phyloP scores from a whole-genome alignment of 2,113 vertebrate species.

The Jaculus jaculus region DNA sequence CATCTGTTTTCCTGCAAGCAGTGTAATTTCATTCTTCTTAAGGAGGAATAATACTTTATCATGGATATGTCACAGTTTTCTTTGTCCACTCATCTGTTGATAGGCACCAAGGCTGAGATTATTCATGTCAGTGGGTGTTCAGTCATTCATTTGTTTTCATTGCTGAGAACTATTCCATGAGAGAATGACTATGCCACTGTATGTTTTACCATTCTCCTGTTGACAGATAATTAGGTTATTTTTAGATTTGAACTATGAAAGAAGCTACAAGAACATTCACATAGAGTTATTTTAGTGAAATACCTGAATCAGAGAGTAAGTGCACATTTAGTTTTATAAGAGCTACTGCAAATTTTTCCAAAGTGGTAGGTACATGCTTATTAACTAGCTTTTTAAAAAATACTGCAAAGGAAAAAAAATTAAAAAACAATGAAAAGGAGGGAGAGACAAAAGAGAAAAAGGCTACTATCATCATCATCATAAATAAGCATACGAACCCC shows the following conservation, averaged over 20 bases:
- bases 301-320: not conserved
- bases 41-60: not conserved
- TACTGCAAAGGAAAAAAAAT: too few relatives aligned
- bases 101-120: not conserved
- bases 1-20: not conserved
- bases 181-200: not conserved
- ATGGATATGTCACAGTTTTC: not conserved
- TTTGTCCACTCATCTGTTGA: not conserved
- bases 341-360: not conserved
- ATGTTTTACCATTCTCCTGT: not conserved
- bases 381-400: not conserved
- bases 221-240: not conserved
- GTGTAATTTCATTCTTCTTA: not conserved
- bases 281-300: not conserved
- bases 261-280: not conserved
- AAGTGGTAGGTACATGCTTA: not conserved
- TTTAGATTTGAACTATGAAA: not conserved
- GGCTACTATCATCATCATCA: too few relatives aligned
- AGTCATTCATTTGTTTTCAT: not conserved
- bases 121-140: not conserved
- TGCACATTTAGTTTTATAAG: conserved; percentile 15
- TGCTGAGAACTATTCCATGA: not conserved
- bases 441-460: not conserved
- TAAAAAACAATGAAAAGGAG: not conserved
- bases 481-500: too few relatives aligned